Evolutionary conservation across 2,113 vertebrate genomes (phyloP), one percentile per base, ranked within the genome.

Genomic region (Plotosus lineatus): DNA sequence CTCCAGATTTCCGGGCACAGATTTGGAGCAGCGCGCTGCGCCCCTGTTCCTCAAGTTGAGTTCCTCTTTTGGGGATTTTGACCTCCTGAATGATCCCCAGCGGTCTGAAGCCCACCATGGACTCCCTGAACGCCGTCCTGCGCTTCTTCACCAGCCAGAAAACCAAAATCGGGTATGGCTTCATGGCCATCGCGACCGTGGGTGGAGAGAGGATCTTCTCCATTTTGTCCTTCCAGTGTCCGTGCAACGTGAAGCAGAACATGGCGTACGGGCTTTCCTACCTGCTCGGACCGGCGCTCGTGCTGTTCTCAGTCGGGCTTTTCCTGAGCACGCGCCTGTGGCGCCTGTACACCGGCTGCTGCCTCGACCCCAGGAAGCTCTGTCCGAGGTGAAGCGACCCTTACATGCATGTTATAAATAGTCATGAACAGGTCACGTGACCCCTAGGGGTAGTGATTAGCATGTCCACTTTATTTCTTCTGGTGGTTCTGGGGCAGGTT

Each of bases 301-400:
- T 98, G 58, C 91, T 99, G 44, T 84, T 98, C 4, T 86, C 95
- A 19, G 74, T 97, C 0, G 93, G 95, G 5, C 92, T 96, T 73
- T 97, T 97, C 85, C 85, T 96, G 83, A 96, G 92, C 85, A 88
- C 65, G 77, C 90, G 90, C 60, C 86, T 96, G 0, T 98, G 96
- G 97, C 94, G 90, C 77, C 94, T 98, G 40, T 95, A 95, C 85
- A 99, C 96, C 0, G 97, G 97, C 28, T 98, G 96, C 90, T 98
- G 95, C 58, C 82, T 90, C 61, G 92, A 94, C 0, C 90, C 92
- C 7, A 48, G 74, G 56, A 94, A 93, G 80, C 90, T 92, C 0
- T 94, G 92, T 69, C 92, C 92, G 23, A 31, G 76, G 76, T 78
- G 63, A 63, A 40, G 26, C 31, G 15, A 46, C 23, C 14, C 28